These are phyloP conservation scores for Phyllostomus hastatus DNA, from an alignment of 2,113 vertebrate species.

Conservation along the genomic window DNA sequence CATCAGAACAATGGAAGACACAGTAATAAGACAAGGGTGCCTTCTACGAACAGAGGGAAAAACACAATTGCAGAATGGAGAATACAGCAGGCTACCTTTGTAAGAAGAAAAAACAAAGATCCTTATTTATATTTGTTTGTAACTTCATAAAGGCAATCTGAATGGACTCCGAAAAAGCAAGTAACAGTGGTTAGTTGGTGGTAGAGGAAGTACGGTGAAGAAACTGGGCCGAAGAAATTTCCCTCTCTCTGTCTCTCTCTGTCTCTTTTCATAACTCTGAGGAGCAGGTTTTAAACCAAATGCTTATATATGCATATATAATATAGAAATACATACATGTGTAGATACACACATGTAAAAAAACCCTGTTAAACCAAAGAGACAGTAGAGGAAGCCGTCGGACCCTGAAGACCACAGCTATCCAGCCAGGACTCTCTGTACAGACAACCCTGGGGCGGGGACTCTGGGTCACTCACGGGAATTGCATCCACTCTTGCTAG, in stretches of 20 bases:
- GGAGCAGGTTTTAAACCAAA: slow-evolving; percentile 5
- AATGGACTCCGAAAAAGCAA: not conserved
- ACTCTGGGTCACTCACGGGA: not conserved
- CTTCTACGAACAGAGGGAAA: not conserved
- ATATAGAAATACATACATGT: not conserved
- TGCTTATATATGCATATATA: not conserved
- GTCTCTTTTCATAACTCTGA: not conserved
- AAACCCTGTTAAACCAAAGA: not conserved
- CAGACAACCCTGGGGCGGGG: not conserved
- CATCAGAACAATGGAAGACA: not conserved
- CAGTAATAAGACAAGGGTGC: not conserved
- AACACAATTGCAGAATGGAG: not conserved
- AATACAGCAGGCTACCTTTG: not conserved
- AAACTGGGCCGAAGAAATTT: not conserved
- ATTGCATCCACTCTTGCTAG: not conserved
- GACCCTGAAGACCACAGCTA: not conserved
- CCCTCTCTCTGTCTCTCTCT: not conserved
- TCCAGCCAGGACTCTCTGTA: not conserved
- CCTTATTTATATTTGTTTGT: not conserved
- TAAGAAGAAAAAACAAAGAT: not conserved
- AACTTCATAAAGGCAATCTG: not conserved
- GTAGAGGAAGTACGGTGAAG: not conserved
- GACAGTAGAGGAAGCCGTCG: not conserved
- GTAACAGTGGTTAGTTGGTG: not conserved
- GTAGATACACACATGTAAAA: not conserved